A percentile compares a stretch with the other conserved stretches of the same genome.
phyloP scores from a whole-genome alignment of 2,113 vertebrate species.

The Tupaia tana region DNA sequence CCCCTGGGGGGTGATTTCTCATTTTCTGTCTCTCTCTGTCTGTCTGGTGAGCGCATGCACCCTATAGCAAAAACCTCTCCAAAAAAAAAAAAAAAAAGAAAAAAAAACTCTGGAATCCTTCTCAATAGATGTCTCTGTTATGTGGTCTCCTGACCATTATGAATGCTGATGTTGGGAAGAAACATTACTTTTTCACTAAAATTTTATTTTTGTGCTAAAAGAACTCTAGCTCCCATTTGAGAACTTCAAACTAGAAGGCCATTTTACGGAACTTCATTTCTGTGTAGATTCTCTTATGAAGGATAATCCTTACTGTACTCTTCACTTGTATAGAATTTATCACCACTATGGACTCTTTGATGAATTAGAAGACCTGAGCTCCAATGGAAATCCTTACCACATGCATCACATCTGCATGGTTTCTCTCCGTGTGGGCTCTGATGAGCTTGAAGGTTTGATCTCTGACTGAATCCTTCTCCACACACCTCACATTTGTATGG shows the following conservation, averaged over 20 bases:
- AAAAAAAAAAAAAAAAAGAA: too few species aligned
- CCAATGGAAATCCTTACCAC: constrained; percentile 81
- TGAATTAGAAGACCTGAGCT: constrained; percentile 78
- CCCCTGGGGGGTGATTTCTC: too few species aligned
- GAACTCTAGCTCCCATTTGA: neutral
- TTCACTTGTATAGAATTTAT: constrained; percentile 57
- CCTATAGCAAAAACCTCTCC: too few species aligned
- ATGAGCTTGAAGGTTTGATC: constrained; percentile 78
- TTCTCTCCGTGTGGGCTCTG: constrained; percentile 81
- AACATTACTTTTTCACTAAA: constrained; percentile 23
- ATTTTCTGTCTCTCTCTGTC: too few species aligned
- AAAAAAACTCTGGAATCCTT: neutral
- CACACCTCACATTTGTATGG: constrained; percentile 79
- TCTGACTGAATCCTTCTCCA: constrained; percentile 79
- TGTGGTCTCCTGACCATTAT: neutral
- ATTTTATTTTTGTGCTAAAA: neutral
- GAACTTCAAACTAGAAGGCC: neutral
- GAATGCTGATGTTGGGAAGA: neutral
- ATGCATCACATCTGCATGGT: constrained; percentile 73
- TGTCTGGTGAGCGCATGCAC: too few species aligned
- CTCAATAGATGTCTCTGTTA: neutral
- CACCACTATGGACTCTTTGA: constrained; percentile 72
- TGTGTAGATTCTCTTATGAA: constrained; percentile 8
- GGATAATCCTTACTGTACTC: neutral
- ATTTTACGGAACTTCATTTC: constrained; percentile 34